Base-by-base conservation (phyloP, 2,888 invertebrate genomes). In the Orthosia gothica region DNA sequence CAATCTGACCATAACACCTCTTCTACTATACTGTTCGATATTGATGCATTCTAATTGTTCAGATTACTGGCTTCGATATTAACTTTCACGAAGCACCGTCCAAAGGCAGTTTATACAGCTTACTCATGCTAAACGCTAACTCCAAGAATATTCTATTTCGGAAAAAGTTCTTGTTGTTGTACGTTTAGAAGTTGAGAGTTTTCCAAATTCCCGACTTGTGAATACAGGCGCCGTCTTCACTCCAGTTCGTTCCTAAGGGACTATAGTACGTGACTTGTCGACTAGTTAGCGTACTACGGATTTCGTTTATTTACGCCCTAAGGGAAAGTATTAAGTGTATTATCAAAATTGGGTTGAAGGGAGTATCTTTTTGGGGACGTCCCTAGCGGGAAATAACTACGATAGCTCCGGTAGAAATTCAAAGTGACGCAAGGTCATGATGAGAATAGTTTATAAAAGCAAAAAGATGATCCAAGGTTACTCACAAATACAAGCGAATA, bases 181-280 rank as follows among this genome's bases (percentile, higher is more conserved):
- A 55, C 74, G 57, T 52, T 80, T 59, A n/a, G 54, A 79, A 78
- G 75, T 87, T 72, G 52, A 16, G 47, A 83, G 75, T 87, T 76
- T 79, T 78, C 86, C 76, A 47, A 84, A 78, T 79, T 81, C 82
- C 54, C 64, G 47, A 54, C 75, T 86, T 52, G 68, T 58, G 63
- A 78, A 76, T 74, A 76, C 61, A 74, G 54, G 49, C 71, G 55
- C 62, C 61, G 80, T 58, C 84, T 82, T 75, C 70, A 64, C 73
- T 76, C 79, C 50, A 57, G 69, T 76, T 62, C 50, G 55, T 62
- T 72, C 79, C 74, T 70, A 58, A 72, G 79, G 80, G 88, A 80
- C 73, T 61, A 32, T 74, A 72, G 83, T 52, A 87, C 85, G 87
- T 88, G 88, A 82, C 88, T 86, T 74, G 79, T 81, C 67, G 58